These are phyloP conservation scores for Pseudococcus jackbeardsleyi DNA, from an alignment of 2,888 invertebrate genomes.

Conservation along the genomic window DNA sequence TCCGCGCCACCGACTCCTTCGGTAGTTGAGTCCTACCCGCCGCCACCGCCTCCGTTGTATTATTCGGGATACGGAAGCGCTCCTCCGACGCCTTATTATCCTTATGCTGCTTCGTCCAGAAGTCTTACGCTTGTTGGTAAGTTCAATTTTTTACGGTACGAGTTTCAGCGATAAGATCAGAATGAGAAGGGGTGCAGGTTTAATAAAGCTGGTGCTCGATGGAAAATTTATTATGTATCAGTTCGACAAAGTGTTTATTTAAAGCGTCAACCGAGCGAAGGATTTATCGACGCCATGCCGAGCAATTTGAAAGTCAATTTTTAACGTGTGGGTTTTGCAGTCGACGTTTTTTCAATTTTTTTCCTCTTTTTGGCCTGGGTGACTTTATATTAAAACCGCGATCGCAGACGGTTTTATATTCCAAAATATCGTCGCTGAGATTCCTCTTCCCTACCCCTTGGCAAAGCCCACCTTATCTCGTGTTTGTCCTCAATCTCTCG, in stretches of 20 bases:
- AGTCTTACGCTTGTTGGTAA: constrained; percentile 60
- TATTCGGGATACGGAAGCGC: constrained; percentile 66
- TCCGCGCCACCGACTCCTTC: constrained; percentile 62
- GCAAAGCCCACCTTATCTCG: no score
- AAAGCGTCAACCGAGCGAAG: neutral
- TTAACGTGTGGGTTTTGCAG: neutral
- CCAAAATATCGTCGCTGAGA: no score
- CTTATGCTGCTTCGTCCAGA: constrained; percentile 71
- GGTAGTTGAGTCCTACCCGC: constrained; percentile 57
- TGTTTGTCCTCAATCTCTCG: no score
- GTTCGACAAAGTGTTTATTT: neutral
- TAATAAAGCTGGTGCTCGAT: no score
- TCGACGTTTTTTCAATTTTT: no score
- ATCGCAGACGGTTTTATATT: no score
- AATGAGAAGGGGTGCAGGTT: no score
- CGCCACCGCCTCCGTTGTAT: constrained; percentile 67
- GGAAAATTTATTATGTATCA: no score
- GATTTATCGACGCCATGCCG: neutral
- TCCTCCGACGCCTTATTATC: constrained; percentile 70
- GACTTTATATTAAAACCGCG: no score
- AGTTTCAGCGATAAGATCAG: no score
- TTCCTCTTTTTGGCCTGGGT: no score
- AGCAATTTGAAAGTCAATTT: neutral
- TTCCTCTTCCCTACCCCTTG: no score
- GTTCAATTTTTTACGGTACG: neutral